Percentiles rank a stretch among this genome's conserved stretches.
phyloP scores from a whole-genome alignment of 53 echinoderm and acorn worm species.

The Echinometra lucunter region DNA sequence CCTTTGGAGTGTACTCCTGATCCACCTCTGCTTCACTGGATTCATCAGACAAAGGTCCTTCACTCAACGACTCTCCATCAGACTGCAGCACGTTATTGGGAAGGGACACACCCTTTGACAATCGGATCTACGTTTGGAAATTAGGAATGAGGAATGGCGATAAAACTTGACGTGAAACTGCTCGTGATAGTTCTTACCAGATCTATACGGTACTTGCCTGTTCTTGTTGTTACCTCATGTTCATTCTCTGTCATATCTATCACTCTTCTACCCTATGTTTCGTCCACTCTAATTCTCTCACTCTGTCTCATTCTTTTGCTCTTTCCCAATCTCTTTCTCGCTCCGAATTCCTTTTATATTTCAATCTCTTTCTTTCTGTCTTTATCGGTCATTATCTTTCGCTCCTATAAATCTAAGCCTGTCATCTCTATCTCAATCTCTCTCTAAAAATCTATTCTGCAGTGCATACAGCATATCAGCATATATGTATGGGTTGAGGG shows the following conservation, averaged over 20 bases:
- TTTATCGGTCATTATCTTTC: too few species aligned
- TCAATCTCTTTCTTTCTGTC: too few species aligned
- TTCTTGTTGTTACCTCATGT: neutral
- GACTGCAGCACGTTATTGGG: conserved; percentile 31
- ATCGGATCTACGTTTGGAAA: neutral
- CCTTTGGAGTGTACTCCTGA: conserved; percentile 84
- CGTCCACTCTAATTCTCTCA: too few species aligned
- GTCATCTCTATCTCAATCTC: too few species aligned
- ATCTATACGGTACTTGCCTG: neutral
- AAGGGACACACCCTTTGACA: neutral
- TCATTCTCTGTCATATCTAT: neutral
- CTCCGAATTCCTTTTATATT: too few species aligned
- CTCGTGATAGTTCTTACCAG: neutral
- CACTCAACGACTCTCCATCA: conserved; percentile 81
- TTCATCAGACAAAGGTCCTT: conserved; percentile 83
- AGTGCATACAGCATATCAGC: too few species aligned
- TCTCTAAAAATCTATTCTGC: too few species aligned
- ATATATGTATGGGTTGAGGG: too few species aligned
- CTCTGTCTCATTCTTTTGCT: too few species aligned
- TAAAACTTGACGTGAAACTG: neutral
- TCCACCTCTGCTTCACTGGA: conserved; percentile 68
- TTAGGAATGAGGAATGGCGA: neutral
- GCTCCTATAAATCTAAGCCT: too few species aligned
- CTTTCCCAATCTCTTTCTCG: too few species aligned
- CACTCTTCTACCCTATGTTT: too few species aligned